These are phyloP conservation scores for Alaudala cheleensis DNA, from an alignment of 2,113 vertebrate genomes.

Conservation along the genomic window DNA sequence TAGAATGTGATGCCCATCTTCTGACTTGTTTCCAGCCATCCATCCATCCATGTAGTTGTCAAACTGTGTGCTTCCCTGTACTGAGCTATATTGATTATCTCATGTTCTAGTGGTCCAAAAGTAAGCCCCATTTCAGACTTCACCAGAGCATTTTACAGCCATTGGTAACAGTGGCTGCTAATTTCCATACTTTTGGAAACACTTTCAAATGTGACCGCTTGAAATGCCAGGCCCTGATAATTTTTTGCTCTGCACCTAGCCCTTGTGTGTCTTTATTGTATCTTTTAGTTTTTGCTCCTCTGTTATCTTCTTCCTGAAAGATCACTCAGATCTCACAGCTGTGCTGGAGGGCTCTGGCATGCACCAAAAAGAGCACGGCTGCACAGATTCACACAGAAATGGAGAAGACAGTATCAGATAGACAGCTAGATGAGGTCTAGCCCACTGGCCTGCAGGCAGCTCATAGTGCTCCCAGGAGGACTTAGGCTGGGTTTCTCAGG, in stretches of 20 bases:
- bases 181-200: not conserved
- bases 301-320: not conserved
- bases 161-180: not conserved
- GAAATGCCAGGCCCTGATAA: not conserved
- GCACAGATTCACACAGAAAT: conserved; percentile 69
- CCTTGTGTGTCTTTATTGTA: not conserved
- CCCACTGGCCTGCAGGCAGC: conserved; percentile 62
- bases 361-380: conserved; percentile 54
- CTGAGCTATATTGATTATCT: not conserved
- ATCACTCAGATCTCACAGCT: conserved; percentile 53
- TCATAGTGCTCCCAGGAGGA: conserved; percentile 69
- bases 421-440: conserved; percentile 68
- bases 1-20: not conserved
- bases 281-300: not conserved
- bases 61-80: not conserved
- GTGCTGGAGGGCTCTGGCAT: conserved; percentile 43
- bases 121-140: not conserved
- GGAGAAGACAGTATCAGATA: conserved; percentile 71
- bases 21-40: not conserved
- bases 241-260: not conserved
- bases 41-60: not conserved
- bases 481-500: conserved; percentile 69
- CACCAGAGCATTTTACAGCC: not conserved
- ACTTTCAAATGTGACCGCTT: not conserved
- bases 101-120: not conserved